A percentile compares a stretch with the other conserved stretches of the same genome.
These are phyloP conservation scores for Mastomys natalensis DNA, from an alignment of 2,113 vertebrate species.

Conservation along the genomic window DNA sequence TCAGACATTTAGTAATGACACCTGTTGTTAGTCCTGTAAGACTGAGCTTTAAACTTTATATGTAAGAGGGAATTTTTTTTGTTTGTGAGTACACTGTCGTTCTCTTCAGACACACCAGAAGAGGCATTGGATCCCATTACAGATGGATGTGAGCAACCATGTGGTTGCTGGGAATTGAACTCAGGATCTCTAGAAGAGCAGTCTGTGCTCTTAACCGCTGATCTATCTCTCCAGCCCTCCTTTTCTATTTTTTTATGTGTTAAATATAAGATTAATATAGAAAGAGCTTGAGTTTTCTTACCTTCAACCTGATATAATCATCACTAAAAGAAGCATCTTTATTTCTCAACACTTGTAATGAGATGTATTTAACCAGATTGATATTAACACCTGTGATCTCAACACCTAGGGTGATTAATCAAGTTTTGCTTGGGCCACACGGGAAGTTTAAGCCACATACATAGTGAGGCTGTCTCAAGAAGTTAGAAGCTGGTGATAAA, in stretches of 20 bases:
- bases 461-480: not conserved
- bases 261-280: not conserved
- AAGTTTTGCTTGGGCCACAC: not conserved
- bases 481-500: not conserved
- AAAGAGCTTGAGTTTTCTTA: conserved; percentile 16
- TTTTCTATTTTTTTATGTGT: conserved; percentile 11
- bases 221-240: not conserved
- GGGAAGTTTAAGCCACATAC: not conserved
- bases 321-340: conserved; percentile 38
- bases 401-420: not conserved
- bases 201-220: no score
- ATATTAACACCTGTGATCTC: not conserved
- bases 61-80: not conserved
- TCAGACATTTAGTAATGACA: conserved; percentile 30
- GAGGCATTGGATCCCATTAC: no score
- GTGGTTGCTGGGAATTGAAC: no score
- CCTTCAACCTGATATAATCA: not conserved
- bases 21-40: conserved; percentile 14
- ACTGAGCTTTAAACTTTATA: conserved; percentile 13
- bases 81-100: no score
- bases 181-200: no score
- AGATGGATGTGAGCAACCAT: no score
- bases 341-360: conserved; percentile 35
- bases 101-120: no score
- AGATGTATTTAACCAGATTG: conserved; percentile 11